Conservation (phyloP, 2,888 invertebrate genomes). For the Heteromyza rotundicornis region DNA sequence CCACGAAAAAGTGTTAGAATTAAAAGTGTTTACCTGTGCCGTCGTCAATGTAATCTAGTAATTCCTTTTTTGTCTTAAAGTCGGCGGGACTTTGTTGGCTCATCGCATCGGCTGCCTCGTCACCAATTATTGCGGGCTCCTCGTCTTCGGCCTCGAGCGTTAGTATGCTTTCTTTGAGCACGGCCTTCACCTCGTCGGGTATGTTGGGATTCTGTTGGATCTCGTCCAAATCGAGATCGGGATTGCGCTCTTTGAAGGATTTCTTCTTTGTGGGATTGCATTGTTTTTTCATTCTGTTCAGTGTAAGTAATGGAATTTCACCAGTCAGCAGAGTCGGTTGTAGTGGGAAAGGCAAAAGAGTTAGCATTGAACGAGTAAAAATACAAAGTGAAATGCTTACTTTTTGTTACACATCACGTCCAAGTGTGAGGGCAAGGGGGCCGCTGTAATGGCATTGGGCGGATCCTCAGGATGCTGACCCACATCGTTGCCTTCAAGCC, state of each 20-base stretch:
- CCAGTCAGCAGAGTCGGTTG: slow-evolving; percentile 32
- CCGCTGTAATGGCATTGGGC: slow-evolving; percentile 69
- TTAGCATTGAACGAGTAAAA: slow-evolving; percentile 24
- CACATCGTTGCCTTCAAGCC: slow-evolving; percentile 88
- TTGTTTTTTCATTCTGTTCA: slow-evolving; percentile 61
- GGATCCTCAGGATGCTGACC: slow-evolving; percentile 95
- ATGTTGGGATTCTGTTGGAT: slow-evolving; percentile 62
- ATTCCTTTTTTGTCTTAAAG: slow-evolving; percentile 58
- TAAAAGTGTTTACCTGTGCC: slow-evolving; percentile 58
- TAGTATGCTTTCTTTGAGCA: slow-evolving; percentile 59
- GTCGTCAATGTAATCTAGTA: slow-evolving; percentile 60
- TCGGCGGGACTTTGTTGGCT: slow-evolving; percentile 50
- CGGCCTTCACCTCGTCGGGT: slow-evolving; percentile 62
- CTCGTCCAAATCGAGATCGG: slow-evolving; percentile 62
- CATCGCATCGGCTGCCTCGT: slow-evolving; percentile 34
- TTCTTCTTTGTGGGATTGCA: slow-evolving; percentile 61
- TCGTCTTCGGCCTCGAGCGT: slow-evolving; percentile 58
- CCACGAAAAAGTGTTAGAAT: no score
- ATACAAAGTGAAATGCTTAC: slow-evolving; percentile 60
- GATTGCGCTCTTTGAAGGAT: slow-evolving; percentile 62
- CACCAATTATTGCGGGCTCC: slow-evolving; percentile 39
- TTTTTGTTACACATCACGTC: slow-evolving; percentile 83
- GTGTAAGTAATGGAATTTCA: slow-evolving; percentile 37
- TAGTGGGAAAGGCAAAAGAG: slow-evolving; percentile 28
- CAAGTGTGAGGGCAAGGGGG: slow-evolving; percentile 80